Evolutionary conservation across 2,888 invertebrate genomes (phyloP), one percentile per base, ranked within the genome.

Genomic region (Antitype chi): DNA sequence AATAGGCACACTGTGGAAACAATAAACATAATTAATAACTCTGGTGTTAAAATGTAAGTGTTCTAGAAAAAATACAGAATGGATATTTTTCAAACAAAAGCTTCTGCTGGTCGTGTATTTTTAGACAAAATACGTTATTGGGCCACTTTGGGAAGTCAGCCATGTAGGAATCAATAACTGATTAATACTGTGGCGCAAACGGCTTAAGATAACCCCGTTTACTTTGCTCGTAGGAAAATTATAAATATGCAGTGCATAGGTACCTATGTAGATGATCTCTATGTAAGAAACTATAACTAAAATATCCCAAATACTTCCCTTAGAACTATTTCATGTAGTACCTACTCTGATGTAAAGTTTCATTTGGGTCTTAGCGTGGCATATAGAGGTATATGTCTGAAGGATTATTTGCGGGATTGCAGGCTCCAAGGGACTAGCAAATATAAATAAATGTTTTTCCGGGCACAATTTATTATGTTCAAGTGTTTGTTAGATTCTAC

Each of bases 111-210:
- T 38, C 59, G 8, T 47, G 28, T 74, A 80, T 76, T 74, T 81
- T 72, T 66, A 74, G n/a, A 59, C 1, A 23, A 87, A 71, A 72
- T 78, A 71, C 85, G 81, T 87, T 76, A 85, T 69, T 81, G 25
- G 83, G 52, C 43, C 73, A 76, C 32, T 74, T 64, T 38, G 28
- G 55, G 13, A 67, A 66, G 47, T 63, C 66, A 55, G 20, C 68
- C 55, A 38, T 62, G 49, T 52, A 71, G 57, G 67, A 78, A 88
- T 88, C 80, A 78, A 87, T 85, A 85, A 78, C 79, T 76, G 74
- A 88, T 84, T 82, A 81, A 71, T 68, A 59, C 73, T 75, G 63
- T 69, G 70, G 62, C 71, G 62, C 32, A 74, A 60, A 49, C 43
- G n/a, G 53, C 28, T 74, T 64, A 57, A 76, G 85, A 85, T 80